Base-by-base conservation (phyloP, 2,113 vertebrate genomes). In the Plestiodon gilberti region DNA sequence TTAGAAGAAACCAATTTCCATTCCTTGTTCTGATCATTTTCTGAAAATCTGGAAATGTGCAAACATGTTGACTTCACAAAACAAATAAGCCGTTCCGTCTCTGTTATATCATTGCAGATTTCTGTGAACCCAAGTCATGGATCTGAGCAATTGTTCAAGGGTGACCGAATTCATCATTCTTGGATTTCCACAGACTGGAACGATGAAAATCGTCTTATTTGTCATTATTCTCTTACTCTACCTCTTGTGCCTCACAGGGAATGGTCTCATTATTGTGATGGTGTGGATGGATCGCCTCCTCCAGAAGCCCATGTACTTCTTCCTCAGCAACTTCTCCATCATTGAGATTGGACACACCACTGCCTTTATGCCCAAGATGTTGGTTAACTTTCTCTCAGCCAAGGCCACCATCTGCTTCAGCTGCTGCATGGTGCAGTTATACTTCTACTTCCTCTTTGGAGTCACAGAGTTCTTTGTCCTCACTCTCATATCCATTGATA, bases 391-490 rank as follows among this genome's bases (percentile, higher is more conserved):
- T 3, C 61, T 80, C 38, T 48, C 48, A 2, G 64, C 38, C 11
- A 75, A 75, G 70, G 80, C 61, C 18, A 78, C 35, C 15, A 70
- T 82, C 18, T 82, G 77, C 28, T 33, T 89, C 40, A 3, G 22
- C 18, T 69, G 59, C 15, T 89, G 75, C 74, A 83, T 75, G 4
- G 55, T 67, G 10, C 88, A 89, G 67, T 43, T n/a, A 0, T 80
- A 59, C 48, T 23, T 83, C 38, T 78, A 86, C 33, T 77, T 78
- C 85, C 38, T 78, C 38, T 69, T 83, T 40, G 85, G 84, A 3
- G 70, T 74, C 20, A 38, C 75, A 0, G 43, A 89, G 65, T 71
- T 85, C n/a, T 64, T 83, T 55, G 43, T 87, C 22, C 71, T 89
- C 14, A 33, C 83, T 43, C 73, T 79, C 74, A 82, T 83, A 81